Conservation (phyloP, 2,113 vertebrate genomes). For the Leptobrachium ailaonicum region DNA sequence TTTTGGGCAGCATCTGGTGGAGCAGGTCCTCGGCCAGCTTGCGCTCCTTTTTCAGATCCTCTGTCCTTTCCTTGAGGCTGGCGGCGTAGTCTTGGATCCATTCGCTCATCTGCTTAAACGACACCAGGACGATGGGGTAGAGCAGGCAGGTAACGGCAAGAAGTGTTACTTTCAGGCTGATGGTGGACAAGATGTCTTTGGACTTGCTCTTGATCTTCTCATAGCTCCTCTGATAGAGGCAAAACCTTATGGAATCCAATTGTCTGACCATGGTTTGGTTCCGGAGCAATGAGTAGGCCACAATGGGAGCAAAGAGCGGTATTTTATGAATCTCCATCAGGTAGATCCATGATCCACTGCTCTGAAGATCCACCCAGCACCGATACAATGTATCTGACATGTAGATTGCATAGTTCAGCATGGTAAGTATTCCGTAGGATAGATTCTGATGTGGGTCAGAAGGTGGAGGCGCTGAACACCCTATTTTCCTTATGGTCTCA, state of each 20-base stretch:
- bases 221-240: conserved; percentile 63
- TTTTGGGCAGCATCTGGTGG: conserved; percentile 88
- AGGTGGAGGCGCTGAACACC: conserved; percentile 16
- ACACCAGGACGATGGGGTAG: conserved; percentile 78
- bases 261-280: neutral
- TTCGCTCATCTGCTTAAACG: conserved; percentile 82
- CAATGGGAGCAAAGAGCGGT: neutral
- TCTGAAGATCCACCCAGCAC: conserved; percentile 71
- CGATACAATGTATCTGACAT: conserved; percentile 62
- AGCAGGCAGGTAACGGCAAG: conserved; percentile 73
- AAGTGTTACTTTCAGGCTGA: conserved; percentile 75
- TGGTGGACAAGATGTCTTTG: conserved; percentile 63
- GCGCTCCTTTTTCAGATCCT: conserved; percentile 76
- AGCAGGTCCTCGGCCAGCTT: conserved; percentile 80
- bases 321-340: conserved; percentile 52
- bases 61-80: conserved; percentile 73
- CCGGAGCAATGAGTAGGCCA: conserved; percentile 41
- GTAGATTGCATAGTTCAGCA: conserved; percentile 65
- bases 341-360: conserved; percentile 59
- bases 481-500: conserved; percentile 56
- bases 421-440: conserved; percentile 52
- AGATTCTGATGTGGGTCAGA: conserved; percentile 51
- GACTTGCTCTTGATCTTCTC: conserved; percentile 64
- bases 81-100: conserved; percentile 81
- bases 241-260: conserved; percentile 54